Evolutionary conservation across 2,888 invertebrate species (phyloP).

Genomic region (Entomobrya proxima): DNA sequence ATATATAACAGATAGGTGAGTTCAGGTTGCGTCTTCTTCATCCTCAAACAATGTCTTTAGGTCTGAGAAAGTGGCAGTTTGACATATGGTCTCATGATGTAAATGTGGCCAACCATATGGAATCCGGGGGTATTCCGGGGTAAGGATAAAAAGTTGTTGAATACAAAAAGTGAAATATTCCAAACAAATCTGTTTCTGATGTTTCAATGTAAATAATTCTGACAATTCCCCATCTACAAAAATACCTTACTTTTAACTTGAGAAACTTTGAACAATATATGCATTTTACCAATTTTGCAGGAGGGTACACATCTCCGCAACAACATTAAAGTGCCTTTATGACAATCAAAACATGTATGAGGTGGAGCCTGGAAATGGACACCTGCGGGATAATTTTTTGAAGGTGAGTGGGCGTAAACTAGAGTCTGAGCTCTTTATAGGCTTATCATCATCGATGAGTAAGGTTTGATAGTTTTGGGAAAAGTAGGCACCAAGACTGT

Average conservation of each 20-base stretch:
- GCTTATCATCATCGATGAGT: background rate
- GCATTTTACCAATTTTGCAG: background rate
- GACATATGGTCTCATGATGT: constrained; percentile 97
- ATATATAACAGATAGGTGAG: no score
- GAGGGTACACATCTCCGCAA: constrained; percentile 95
- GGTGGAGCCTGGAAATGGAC: constrained; percentile 94
- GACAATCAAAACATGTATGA: constrained; percentile 93
- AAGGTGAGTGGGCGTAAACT: constrained; percentile 78
- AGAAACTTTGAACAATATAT: no score
- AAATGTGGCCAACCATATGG: constrained; percentile 96
- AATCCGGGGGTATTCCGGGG: constrained; percentile 98
- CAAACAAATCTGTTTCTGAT: no score
- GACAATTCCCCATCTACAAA: no score
- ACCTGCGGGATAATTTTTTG: constrained; percentile 88
- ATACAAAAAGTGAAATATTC: background rate
- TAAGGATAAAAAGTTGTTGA: constrained; percentile 78
- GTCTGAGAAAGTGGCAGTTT: constrained; percentile 94
- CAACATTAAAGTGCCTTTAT: constrained; percentile 89
- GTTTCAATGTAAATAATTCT: no score
- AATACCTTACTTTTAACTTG: no score
- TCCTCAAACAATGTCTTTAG: no score
- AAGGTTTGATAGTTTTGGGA: no score
- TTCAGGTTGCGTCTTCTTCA: no score
- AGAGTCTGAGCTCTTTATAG: no score
- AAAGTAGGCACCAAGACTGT: no score